Percentiles rank a stretch among this genome's conserved stretches.
Evolutionary conservation across 1,140 invertebrate genomes (phyloP).

Genomic region (Riptortus pedestris): DNA sequence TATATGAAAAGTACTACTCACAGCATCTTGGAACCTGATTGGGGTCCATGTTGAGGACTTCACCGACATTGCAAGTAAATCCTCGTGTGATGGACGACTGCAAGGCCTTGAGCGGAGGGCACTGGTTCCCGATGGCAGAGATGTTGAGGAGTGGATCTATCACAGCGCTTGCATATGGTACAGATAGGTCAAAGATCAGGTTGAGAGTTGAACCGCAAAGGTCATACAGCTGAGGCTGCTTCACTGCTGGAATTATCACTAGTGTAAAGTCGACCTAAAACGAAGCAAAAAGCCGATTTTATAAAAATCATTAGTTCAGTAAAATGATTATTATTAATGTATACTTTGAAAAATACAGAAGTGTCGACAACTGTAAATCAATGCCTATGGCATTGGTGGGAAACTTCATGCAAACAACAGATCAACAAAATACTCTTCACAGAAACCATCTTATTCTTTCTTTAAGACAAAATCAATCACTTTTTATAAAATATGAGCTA

Average conservation of each 20-base stretch:
- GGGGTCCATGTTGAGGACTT: conserved; percentile 85
- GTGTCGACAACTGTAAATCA: not conserved
- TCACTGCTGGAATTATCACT: conserved; percentile 73
- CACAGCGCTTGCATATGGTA: conserved; percentile 81
- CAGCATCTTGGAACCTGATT: conserved; percentile 84
- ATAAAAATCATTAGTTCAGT: conserved; percentile 25
- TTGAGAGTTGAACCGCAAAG: conserved; percentile 86
- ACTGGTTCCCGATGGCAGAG: conserved; percentile 77
- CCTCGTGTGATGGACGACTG: conserved; percentile 75
- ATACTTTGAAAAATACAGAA: not conserved
- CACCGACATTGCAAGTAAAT: conserved; percentile 85
- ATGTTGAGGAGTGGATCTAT: conserved; percentile 84
- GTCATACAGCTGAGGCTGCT: conserved; percentile 83
- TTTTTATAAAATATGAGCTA: too few species aligned
- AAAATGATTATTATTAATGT: not conserved
- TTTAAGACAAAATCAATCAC: too few species aligned
- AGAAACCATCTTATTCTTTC: too few species aligned
- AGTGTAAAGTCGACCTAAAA: conserved; percentile 68
- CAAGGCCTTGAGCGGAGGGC: conserved; percentile 76
- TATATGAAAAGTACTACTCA: too few species aligned
- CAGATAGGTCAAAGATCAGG: conserved; percentile 85
- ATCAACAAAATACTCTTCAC: too few species aligned
- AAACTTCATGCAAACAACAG: too few species aligned
- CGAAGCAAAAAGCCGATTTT: too few species aligned
- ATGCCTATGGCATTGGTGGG: too few species aligned